Conservation (phyloP, 1,140 invertebrate species). For the Drosophila cardini region DNA sequence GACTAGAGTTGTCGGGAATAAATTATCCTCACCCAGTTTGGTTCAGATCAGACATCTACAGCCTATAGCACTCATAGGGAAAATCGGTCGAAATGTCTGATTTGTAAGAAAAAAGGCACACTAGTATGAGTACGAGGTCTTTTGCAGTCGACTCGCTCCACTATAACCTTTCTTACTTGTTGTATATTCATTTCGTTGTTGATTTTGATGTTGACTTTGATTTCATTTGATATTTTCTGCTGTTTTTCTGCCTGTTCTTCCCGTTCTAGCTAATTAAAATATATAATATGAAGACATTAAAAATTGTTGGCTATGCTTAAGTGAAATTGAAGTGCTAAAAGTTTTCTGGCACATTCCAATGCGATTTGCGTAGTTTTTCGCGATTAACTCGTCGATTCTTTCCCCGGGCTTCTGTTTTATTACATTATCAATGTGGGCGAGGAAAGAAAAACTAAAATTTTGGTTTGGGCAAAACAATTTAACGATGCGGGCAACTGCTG, state of each 20-base stretch:
- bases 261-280: constrained; percentile 53
- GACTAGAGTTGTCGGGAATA: too few relatives aligned
- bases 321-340: constrained; percentile 67
- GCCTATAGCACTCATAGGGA: too few relatives aligned
- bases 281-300: constrained; percentile 49
- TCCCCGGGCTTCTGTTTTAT: constrained; percentile 54
- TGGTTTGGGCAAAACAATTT: constrained; percentile 76
- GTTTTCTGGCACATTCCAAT: constrained; percentile 41
- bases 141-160: too few relatives aligned
- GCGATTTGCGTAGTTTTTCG: constrained; percentile 64
- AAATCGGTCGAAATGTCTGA: too few relatives aligned
- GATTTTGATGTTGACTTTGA: constrained; percentile 13
- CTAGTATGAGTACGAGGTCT: too few relatives aligned
- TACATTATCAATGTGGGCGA: constrained; percentile 53
- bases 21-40: too few relatives aligned
- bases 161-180: too few relatives aligned
- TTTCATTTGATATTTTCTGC: constrained; percentile 25
- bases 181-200: background rate
- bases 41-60: too few relatives aligned
- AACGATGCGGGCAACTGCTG: constrained; percentile 71
- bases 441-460: too few relatives aligned
- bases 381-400: constrained; percentile 25
- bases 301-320: constrained; percentile 7
- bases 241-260: constrained; percentile 43
- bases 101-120: too few relatives aligned